Percentiles rank a stretch among this genome's conserved stretches.
These are phyloP conservation scores for Capreolus pygargus DNA, from an alignment of 2,113 vertebrate genomes.

Conservation along the genomic window DNA sequence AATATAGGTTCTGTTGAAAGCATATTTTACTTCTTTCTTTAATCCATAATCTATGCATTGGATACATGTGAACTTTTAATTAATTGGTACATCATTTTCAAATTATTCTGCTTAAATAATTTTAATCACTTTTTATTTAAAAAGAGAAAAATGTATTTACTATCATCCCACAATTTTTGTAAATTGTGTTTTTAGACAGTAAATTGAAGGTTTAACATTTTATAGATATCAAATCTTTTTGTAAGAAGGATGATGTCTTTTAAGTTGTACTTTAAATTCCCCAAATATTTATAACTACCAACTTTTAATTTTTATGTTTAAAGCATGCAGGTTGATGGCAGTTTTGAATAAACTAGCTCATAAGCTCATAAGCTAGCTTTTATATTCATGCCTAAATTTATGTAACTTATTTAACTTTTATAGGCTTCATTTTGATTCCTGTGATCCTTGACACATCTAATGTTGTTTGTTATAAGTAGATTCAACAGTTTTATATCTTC, in stretches of 20 bases:
- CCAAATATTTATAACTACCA: background rate
- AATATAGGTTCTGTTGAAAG: background rate
- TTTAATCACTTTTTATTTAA: background rate
- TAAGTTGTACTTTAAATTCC: background rate
- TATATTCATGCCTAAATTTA: conserved; percentile 4
- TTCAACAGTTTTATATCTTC: conserved; percentile 13
- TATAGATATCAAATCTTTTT: background rate
- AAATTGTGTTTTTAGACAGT: background rate
- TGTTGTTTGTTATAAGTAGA: conserved; percentile 18
- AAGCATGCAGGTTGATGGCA: background rate
- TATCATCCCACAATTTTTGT: background rate
- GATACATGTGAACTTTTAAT: background rate
- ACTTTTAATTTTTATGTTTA: conserved; percentile 18
- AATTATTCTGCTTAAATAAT: background rate
- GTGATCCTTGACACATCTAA: background rate
- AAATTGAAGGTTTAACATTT: background rate
- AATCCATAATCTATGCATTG: background rate
- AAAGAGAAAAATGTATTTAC: background rate
- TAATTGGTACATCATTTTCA: background rate
- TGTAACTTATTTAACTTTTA: conserved; percentile 34
- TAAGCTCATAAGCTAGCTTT: background rate
- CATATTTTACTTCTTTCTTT: background rate
- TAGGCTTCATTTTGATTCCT: conserved; percentile 24
- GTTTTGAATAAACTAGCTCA: background rate
- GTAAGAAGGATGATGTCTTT: background rate